These are phyloP conservation scores for Papilio machaon DNA, from an alignment of 1,140 invertebrate species.

Conservation along the genomic window DNA sequence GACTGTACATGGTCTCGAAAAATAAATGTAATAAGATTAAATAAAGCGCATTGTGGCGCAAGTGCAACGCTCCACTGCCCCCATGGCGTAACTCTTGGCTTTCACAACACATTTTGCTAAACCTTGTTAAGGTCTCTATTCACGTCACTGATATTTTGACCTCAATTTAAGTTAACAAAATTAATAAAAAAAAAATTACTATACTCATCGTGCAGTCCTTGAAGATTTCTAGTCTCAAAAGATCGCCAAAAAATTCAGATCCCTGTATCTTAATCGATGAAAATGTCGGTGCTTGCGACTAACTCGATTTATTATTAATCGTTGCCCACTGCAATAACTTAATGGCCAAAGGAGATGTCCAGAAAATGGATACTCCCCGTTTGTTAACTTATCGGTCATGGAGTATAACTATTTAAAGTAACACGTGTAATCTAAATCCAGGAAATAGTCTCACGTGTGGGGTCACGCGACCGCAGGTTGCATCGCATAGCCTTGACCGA, in stretches of 20 bases:
- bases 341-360: too few relatives aligned
- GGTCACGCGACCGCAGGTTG: conserved; percentile 17
- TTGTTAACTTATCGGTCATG: too few relatives aligned
- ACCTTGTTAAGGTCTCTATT: conserved; percentile 1
- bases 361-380: too few relatives aligned
- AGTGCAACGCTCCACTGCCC: conserved; percentile 33
- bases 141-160: neutral
- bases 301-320: too few relatives aligned
- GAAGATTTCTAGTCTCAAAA: too few relatives aligned
- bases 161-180: neutral
- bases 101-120: conserved; percentile 30
- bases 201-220: too few relatives aligned
- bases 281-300: too few relatives aligned
- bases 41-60: conserved; percentile 29
- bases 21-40: conserved; percentile 28
- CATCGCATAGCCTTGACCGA: conserved; percentile 15
- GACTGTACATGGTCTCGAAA: conserved; percentile 25
- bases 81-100: conserved; percentile 19
- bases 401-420: neutral
- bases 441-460: neutral
- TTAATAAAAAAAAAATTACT: neutral
- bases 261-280: too few relatives aligned
- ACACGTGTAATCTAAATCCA: neutral
- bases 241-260: too few relatives aligned
- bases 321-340: too few relatives aligned